Evolutionary conservation across 2,888 invertebrate species (phyloP).

Genomic region (Hoplodrina blanda): DNA sequence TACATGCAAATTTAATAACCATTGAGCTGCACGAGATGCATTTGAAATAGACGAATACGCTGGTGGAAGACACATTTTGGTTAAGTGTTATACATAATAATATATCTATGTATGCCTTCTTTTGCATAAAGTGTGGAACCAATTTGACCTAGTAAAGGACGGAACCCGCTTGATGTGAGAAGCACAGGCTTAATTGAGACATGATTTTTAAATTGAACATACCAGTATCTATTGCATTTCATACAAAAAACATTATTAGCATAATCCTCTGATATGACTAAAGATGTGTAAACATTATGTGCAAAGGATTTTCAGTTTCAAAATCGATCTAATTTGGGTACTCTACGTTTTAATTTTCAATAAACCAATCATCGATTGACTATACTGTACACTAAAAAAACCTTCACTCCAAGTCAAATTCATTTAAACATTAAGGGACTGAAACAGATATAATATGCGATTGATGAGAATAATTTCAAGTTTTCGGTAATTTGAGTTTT

Average conservation of each 20-base stretch:
- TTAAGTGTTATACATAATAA: conserved; percentile 5
- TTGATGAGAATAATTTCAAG: too few relatives aligned
- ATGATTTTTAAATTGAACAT: background rate
- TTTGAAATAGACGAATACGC: conserved; percentile 12
- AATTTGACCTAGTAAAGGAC: background rate
- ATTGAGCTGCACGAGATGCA: conserved; percentile 15
- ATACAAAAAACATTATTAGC: too few relatives aligned
- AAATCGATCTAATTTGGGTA: background rate
- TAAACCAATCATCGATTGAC: too few relatives aligned
- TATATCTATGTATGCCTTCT: background rate
- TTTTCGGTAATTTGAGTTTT: too few relatives aligned
- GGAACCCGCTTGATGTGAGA: background rate
- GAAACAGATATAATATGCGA: too few relatives aligned
- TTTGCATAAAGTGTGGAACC: background rate
- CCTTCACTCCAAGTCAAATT: too few relatives aligned
- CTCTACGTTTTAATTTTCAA: too few relatives aligned
- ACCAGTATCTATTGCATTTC: too few relatives aligned
- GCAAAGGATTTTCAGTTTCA: background rate
- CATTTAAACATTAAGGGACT: too few relatives aligned
- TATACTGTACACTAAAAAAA: too few relatives aligned
- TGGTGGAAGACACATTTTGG: background rate
- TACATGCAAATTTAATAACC: conserved; percentile 26
- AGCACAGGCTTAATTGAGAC: background rate
- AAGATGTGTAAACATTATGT: background rate
- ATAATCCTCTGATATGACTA: too few relatives aligned